Base-by-base conservation (phyloP, 2,113 vertebrate genomes). In the Carassius auratus region DNA sequence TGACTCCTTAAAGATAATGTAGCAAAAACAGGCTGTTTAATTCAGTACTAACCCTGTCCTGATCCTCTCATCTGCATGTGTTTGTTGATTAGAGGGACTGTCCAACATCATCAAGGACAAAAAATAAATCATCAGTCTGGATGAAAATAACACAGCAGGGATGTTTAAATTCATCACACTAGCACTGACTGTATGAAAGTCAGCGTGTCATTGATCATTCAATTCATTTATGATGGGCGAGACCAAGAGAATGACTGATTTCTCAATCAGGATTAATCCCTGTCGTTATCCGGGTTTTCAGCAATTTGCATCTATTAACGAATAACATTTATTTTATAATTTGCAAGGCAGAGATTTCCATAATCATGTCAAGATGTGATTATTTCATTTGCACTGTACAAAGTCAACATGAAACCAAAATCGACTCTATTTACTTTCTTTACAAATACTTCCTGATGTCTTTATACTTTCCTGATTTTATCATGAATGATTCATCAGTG, bases 91-190 rank as follows among this genome's bases (percentile, higher is more conserved):
- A 38, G 17, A 36, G 76, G 64, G 23, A 61, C 64, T 36, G 52
- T 85, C 66, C 64, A 61, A 61, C 71, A 80, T 85, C n/a, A 85
- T 10, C 76, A 73, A 85, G 76, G 50, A 80, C 64, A 61, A 71
- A 80, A 17, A 48, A 45, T 45, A 61, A 55, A 55, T 45, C 84
- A 79, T 68, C 33, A 71, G 21, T 68, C 48, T 59, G 57, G 76
- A 73, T 80, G 76, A 85, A 85, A 61, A 80, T 85, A 73, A 61
- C 64, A 45, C 45, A 85, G 68, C 84, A 61, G 57, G 84, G 48
- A 8, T 85, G 76, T 80, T 85, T 79, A 79, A 50, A n/a, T 23
- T 73, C 64, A 48, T 80, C 52, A 73, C 9, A 23, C 52, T n/a
- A 61, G 36, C 52, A 73, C 73, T 4, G 23, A 59, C 8, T 73